These are phyloP conservation scores for Aleiodes leptofemur DNA, from an alignment of 2,888 invertebrate genomes.

Conservation along the genomic window DNA sequence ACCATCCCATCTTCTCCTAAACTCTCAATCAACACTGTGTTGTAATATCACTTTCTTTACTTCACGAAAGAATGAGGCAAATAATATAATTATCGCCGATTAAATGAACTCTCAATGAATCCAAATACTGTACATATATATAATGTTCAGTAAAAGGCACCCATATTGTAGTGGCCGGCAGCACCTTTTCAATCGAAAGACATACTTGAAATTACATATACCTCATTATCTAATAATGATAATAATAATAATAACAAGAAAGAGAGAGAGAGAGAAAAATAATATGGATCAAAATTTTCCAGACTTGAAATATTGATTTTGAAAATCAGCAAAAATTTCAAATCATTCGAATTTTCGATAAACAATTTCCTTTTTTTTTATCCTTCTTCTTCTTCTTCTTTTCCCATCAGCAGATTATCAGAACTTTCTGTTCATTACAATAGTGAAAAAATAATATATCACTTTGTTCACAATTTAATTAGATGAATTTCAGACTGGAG, in stretches of 20 bases:
- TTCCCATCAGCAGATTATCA: neutral
- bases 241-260: neutral
- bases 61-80: neutral
- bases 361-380: too few relatives aligned
- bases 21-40: too few relatives aligned
- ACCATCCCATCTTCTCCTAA: too few relatives aligned
- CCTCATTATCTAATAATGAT: slow-evolving; percentile 15
- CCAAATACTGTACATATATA: slow-evolving; percentile 18
- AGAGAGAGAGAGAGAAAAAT: neutral
- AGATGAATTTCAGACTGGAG: slow-evolving; percentile 63
- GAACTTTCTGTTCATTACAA: slow-evolving; percentile 7
- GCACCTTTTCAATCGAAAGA: slow-evolving; percentile 26
- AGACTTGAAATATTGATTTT: too few relatives aligned
- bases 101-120: slow-evolving; percentile 29
- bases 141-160: slow-evolving; percentile 52
- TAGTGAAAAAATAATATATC: slow-evolving; percentile 47
- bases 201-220: slow-evolving; percentile 29
- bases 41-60: too few relatives aligned
- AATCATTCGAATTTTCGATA: neutral
- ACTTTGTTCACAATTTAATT: neutral
- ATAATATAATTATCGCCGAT: slow-evolving; percentile 8
- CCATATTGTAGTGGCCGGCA: slow-evolving; percentile 53
- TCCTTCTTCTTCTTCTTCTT: too few relatives aligned
- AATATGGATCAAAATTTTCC: neutral
- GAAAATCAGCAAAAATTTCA: neutral